phyloP scores from a whole-genome alignment of 2,113 vertebrate species.

The Trematocara marginatum region DNA sequence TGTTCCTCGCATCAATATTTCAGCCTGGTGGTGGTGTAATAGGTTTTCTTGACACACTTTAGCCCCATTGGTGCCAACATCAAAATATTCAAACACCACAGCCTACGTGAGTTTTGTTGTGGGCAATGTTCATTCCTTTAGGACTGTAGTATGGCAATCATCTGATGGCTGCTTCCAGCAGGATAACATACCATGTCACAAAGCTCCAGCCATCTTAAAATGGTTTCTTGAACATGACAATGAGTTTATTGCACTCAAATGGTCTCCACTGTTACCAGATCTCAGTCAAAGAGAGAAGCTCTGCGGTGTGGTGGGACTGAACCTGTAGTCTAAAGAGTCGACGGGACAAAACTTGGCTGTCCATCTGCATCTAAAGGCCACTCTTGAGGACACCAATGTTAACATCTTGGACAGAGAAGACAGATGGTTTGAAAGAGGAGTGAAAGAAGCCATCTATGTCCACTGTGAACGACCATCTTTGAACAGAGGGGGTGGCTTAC shows the following conservation, averaged over 20 bases:
- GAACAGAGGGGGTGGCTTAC: no score
- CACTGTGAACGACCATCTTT: no score
- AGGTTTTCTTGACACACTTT: not conserved
- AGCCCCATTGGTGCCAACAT: not conserved
- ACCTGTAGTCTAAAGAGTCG: no score
- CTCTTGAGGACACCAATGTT: no score
- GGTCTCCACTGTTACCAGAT: no score
- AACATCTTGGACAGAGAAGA: no score
- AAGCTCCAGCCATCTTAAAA: not conserved
- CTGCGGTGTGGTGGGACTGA: no score
- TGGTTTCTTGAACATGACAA: not conserved
- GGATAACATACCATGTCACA: not conserved
- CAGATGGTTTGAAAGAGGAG: no score
- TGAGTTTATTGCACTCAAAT: not conserved
- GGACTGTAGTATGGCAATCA: not conserved
- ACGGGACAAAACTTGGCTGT: no score
- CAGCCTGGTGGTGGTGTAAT: not conserved
- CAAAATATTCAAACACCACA: not conserved
- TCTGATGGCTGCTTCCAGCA: not conserved
- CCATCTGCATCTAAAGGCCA: no score
- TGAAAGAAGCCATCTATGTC: no score
- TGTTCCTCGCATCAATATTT: not conserved
- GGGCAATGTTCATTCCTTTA: not conserved
- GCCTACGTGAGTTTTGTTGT: not conserved
- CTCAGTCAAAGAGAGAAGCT: no score